Conservation (phyloP, 2,888 invertebrate genomes). For the Drosophila neonasuta region DNA sequence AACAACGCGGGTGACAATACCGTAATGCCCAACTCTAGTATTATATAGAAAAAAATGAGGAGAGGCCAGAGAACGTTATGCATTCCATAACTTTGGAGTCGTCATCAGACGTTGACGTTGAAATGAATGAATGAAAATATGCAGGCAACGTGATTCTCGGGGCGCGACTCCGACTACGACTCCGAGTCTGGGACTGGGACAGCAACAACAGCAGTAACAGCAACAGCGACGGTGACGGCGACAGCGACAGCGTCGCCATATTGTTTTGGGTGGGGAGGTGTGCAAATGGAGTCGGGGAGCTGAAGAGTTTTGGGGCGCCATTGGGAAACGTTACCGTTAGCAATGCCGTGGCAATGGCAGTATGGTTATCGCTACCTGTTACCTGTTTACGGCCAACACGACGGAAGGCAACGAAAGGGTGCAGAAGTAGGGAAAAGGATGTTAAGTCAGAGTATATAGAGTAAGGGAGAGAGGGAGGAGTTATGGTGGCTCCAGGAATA, state of each 20-base stretch:
- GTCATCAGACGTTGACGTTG: constrained; percentile 75
- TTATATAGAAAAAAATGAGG: constrained; percentile 1
- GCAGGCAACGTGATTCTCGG: constrained; percentile 74
- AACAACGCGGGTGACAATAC: constrained; percentile 1
- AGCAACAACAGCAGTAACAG: background rate
- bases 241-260: constrained; percentile 46
- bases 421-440: background rate
- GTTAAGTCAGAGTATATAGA: background rate
- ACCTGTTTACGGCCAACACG: constrained; percentile 25
- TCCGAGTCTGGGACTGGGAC: constrained; percentile 10
- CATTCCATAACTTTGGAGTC: constrained; percentile 75
- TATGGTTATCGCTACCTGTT: constrained; percentile 41
- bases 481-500: constrained; percentile 18
- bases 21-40: constrained; percentile 19
- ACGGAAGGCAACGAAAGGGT: background rate
- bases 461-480: background rate
- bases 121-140: constrained; percentile 77
- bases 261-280: constrained; percentile 36
- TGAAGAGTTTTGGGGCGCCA: constrained; percentile 37
- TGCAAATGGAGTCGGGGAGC: constrained; percentile 3
- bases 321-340: constrained; percentile 67
- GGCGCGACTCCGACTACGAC: constrained; percentile 26
- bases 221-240: constrained; percentile 2
- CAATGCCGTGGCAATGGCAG: constrained; percentile 44
- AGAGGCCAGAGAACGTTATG: constrained; percentile 60